phyloP scores from a whole-genome alignment of 2,113 vertebrate species.

The Numenius arquata region DNA sequence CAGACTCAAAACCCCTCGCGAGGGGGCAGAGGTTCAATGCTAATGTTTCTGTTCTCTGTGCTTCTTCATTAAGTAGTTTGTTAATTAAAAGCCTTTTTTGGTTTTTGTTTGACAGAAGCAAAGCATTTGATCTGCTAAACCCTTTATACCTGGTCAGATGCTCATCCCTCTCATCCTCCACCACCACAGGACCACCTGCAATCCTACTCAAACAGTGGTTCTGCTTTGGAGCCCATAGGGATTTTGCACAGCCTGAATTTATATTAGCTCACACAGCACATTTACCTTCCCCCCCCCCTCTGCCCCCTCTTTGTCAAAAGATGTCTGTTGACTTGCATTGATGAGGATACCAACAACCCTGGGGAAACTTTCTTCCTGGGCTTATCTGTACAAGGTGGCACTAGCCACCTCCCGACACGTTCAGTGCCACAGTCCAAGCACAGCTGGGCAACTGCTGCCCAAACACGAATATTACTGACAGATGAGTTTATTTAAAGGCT shows the following conservation, averaged over 20 bases:
- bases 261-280: not conserved
- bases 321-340: not conserved
- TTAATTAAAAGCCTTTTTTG: constrained; percentile 19
- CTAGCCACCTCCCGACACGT: not conserved
- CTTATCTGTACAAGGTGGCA: not conserved
- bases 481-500: constrained; percentile 41
- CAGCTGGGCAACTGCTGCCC: not conserved
- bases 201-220: not conserved
- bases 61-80: constrained; percentile 18
- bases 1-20: fast-evolving
- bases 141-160: constrained; percentile 2
- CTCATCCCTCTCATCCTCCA: not conserved
- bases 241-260: not conserved
- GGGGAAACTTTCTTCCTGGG: not conserved
- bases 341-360: not conserved
- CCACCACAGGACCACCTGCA: not conserved
- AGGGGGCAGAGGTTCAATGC: not conserved
- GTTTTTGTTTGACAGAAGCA: not conserved
- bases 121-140: constrained; percentile 23
- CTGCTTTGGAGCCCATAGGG: not conserved
- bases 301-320: not conserved
- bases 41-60: not conserved
- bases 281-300: not conserved
- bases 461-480: not conserved
- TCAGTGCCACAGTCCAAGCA: not conserved